Base-by-base conservation (phyloP, 2,888 invertebrate species). In the Lepidochrysops patricia region DNA sequence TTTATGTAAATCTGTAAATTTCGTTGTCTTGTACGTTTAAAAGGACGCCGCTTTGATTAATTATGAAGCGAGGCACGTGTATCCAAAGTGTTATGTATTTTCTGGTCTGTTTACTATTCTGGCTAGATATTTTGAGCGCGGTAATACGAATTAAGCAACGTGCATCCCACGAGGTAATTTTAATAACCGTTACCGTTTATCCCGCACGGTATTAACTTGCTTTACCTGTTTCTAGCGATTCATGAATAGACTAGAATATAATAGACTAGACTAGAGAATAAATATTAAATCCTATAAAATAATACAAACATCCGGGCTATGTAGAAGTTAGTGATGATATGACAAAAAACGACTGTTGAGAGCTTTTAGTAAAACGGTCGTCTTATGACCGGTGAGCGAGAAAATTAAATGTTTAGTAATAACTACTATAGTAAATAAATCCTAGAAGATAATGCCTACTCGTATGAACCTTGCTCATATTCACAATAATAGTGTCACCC, bases 101-200 rank as follows among this genome's bases (percentile, higher is more conserved):
- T 54, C 54, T 54, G 54, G 54, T 54, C 29, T 54, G 54, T 54
- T 54, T 54, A 29, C 54, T 54, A 54, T 54, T 32, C 29, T 19
- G 27, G 54, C 54, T 54, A 19, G 54, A 54, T 32, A 32, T 54
- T 54, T 54, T 54, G n/a, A 32, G 54, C 52, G 29, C 54, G 32
- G 15, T 54, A 54, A 29, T 54, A 32, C 54, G 54, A 54, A 27
- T 54, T 15, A 12, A 13, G 29, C 54, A 12, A n/a, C 54, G 19
- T 54, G 12, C 54, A 32, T 26, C 27, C 26, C 13, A 2, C 15
- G 15, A 19, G 27, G 1, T 32, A 49, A 54, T 29, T 54, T 52
- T 54, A 19, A 54, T 19, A 13, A 13, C n/a, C 50, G 13, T 50
- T 12, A 25, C 25, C 13, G 50, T 12, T 26, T 6, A n/a, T 50